Conservation (phyloP, 2,113 vertebrate species). For the Gopherus evgoodei region DNA sequence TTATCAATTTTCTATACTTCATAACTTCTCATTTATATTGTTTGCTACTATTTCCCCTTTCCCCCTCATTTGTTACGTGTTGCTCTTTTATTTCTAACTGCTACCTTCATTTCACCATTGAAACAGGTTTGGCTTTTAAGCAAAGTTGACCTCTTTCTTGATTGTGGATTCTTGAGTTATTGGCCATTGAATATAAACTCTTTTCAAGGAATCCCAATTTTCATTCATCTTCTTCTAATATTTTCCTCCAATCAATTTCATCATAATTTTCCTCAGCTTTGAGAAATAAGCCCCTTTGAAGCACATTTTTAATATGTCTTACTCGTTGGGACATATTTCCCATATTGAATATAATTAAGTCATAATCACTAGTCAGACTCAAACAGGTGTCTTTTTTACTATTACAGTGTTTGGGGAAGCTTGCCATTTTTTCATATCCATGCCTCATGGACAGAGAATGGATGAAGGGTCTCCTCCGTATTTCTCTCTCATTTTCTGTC, state of each 20-base stretch:
- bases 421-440: neutral
- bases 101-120: neutral
- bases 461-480: neutral
- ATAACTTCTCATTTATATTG: neutral
- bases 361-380: neutral
- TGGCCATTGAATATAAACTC: neutral
- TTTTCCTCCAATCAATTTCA: neutral
- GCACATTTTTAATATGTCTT: rapidly evolving
- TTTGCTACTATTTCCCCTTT: too few species aligned
- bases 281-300: neutral
- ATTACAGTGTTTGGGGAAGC: neutral
- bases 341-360: neutral
- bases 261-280: neutral
- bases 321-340: neutral
- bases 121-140: neutral
- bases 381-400: neutral
- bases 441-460: rapidly evolving
- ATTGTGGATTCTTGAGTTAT: neutral
- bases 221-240: neutral
- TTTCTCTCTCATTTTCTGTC: neutral
- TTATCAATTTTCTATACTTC: neutral
- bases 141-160: neutral
- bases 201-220: neutral
- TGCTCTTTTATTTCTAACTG: neutral
- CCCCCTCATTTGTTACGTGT: neutral